Conservation (phyloP, 2,113 vertebrate genomes). For the Prunella fulvescens region DNA sequence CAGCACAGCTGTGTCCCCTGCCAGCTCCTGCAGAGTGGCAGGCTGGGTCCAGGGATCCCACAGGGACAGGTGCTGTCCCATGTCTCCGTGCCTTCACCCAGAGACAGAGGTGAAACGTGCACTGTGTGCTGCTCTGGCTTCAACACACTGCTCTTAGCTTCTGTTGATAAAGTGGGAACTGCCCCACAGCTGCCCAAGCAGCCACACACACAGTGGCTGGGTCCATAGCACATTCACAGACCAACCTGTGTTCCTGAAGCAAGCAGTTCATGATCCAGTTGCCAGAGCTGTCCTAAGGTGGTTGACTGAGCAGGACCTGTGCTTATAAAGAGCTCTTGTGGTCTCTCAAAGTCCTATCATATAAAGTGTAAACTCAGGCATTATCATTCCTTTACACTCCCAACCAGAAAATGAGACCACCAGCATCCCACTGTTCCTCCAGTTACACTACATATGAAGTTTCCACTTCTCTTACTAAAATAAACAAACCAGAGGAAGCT, state of each 20-base stretch:
- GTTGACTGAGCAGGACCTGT: background rate
- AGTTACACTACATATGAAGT: background rate
- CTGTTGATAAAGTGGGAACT: background rate
- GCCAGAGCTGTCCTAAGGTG: accelerated
- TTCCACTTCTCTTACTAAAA: background rate
- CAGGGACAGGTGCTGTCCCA: background rate
- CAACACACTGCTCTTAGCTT: background rate
- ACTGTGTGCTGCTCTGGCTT: accelerated
- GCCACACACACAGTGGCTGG: background rate
- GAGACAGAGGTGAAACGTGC: background rate
- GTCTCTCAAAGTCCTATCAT: background rate
- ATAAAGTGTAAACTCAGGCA: background rate
- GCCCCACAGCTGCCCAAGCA: background rate
- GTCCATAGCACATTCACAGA: background rate
- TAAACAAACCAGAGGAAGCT: slow-evolving; percentile 15
- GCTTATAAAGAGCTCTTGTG: background rate
- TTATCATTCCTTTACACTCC: background rate
- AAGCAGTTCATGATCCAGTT: background rate
- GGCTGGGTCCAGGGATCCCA: background rate
- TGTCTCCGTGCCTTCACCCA: accelerated
- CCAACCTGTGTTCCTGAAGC: background rate
- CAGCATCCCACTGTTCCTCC: background rate
- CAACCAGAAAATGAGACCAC: background rate
- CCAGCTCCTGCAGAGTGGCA: background rate
- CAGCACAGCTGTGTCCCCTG: background rate